These are phyloP conservation scores for Mythimna ferrago DNA, from an alignment of 2,888 invertebrate genomes.

Conservation along the genomic window DNA sequence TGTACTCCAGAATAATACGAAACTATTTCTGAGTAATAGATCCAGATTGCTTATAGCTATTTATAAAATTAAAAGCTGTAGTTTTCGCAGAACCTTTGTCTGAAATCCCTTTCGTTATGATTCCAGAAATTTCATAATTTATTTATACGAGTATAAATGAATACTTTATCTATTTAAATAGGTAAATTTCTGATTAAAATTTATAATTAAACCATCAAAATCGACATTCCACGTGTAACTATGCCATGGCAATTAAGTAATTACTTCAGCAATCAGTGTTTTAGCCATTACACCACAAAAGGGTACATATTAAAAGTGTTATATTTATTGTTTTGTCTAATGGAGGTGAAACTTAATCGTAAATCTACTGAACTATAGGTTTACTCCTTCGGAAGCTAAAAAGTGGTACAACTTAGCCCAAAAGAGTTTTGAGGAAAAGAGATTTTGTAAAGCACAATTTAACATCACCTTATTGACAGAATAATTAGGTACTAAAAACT, in stretches of 20 bases:
- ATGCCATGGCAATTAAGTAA: slow-evolving; percentile 45
- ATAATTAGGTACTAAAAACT: too few relatives aligned
- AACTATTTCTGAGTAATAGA: not conserved
- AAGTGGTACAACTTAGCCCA: not conserved
- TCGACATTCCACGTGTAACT: not conserved
- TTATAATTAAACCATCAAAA: slow-evolving; percentile 26
- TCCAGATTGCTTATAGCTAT: not conserved
- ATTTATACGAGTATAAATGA: not conserved
- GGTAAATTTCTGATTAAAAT: not conserved
- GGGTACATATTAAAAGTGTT: slow-evolving; percentile 41
- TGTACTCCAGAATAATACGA: not conserved
- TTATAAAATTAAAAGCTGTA: not conserved
- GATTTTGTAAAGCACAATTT: not conserved
- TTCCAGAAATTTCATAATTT: not conserved
- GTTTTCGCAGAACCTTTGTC: not conserved
- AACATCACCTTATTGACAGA: too few relatives aligned
- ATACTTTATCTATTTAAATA: too few relatives aligned
- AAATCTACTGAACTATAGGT: slow-evolving; percentile 31
- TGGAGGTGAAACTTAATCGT: slow-evolving; percentile 45
- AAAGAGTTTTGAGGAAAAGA: not conserved
- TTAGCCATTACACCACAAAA: slow-evolving; percentile 38
- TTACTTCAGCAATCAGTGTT: slow-evolving; percentile 46
- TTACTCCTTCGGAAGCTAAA: not conserved
- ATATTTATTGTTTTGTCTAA: slow-evolving; percentile 59
- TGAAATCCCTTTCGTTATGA: not conserved